phyloP scores from a whole-genome alignment of 2,888 invertebrate species.

The Merodon equestris region DNA sequence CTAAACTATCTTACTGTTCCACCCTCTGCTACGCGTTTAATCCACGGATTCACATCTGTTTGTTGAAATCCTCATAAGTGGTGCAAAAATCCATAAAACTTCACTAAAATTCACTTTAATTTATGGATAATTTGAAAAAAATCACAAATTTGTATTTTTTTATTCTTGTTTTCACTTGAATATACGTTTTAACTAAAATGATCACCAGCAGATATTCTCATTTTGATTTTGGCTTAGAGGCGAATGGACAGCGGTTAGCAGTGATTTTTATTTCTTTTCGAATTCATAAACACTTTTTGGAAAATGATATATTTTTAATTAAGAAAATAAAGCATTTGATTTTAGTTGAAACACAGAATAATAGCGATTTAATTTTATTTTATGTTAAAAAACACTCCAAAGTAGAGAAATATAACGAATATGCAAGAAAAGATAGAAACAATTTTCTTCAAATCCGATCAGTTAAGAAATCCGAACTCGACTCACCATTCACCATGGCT shows the following conservation, averaged over 20 bases:
- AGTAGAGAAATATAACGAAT: slow-evolving; percentile 26
- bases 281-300: slow-evolving; percentile 32
- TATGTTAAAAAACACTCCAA: slow-evolving; percentile 30
- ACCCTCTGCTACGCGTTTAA: slow-evolving; percentile 31
- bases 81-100: slow-evolving; percentile 46
- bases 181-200: slow-evolving; percentile 37
- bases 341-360: slow-evolving; percentile 15
- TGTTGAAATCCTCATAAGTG: slow-evolving; percentile 48
- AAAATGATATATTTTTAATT: background rate
- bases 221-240: slow-evolving; percentile 8
- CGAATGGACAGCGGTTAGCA: slow-evolving; percentile 56
- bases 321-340: slow-evolving; percentile 35
- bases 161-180: slow-evolving; percentile 17
- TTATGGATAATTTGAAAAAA: slow-evolving; percentile 35
- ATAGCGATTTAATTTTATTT: slow-evolving; percentile 11
- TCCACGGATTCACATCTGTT: slow-evolving; percentile 62
- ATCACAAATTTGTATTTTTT: slow-evolving; percentile 9
- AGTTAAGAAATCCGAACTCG: slow-evolving; percentile 67
- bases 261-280: slow-evolving; percentile 10
- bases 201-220: slow-evolving; percentile 51
- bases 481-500: slow-evolving; percentile 78
- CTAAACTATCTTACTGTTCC: slow-evolving; percentile 59
- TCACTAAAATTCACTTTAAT: slow-evolving; percentile 55
- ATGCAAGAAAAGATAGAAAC: slow-evolving; percentile 23
- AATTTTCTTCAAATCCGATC: slow-evolving; percentile 45